These are phyloP conservation scores for Spheniscus mendiculus DNA, from an alignment of 2,113 vertebrate species.

Conservation along the genomic window DNA sequence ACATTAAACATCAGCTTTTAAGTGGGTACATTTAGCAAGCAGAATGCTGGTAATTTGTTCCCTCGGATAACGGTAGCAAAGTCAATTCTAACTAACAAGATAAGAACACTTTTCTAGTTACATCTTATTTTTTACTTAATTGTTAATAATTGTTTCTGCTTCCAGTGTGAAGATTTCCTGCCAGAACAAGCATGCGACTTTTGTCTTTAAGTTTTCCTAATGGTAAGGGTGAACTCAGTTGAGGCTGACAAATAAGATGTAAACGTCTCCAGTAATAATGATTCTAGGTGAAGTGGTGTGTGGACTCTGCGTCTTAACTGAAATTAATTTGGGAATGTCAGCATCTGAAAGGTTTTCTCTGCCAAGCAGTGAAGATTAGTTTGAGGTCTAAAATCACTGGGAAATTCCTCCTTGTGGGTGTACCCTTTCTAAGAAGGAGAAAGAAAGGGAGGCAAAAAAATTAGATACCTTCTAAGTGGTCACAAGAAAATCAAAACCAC, in stretches of 20 bases:
- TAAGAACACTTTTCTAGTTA: neutral
- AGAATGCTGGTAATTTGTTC: neutral
- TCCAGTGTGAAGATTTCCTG: neutral
- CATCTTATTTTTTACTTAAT: neutral
- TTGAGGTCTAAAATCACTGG: neutral
- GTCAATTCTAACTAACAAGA: neutral
- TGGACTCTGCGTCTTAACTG: neutral
- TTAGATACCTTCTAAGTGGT: neutral
- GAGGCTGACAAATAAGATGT: neutral
- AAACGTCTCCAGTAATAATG: neutral
- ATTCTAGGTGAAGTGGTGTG: neutral
- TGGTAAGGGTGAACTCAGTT: neutral
- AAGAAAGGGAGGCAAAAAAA: neutral
- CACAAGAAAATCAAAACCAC: neutral
- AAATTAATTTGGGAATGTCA: neutral
- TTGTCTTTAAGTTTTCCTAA: neutral
- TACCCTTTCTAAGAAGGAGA: neutral
- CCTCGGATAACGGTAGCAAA: neutral
- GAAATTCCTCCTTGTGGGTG: neutral
- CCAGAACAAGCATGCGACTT: neutral
- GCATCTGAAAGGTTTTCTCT: neutral
- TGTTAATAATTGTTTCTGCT: neutral
- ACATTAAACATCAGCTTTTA: neutral
- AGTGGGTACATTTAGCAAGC: neutral
- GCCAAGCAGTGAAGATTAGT: neutral